Evolutionary conservation across 2,888 invertebrate species (phyloP).

Genomic region (Rhodophaea formosa): DNA sequence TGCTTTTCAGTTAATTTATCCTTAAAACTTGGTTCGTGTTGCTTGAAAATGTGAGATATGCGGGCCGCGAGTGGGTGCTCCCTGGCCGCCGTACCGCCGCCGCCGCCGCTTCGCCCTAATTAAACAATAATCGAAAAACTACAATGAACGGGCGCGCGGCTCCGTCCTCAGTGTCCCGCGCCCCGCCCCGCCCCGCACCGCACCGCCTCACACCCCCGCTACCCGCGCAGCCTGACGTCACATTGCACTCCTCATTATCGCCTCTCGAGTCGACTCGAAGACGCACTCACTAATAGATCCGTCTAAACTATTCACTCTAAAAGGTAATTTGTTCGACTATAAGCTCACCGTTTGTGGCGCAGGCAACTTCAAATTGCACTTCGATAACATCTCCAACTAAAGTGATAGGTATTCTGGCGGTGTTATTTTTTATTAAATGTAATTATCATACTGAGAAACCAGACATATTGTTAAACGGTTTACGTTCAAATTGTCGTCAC

Average conservation of each 20-base stretch:
- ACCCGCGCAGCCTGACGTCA: slow-evolving; percentile 62
- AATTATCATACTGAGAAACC: slow-evolving; percentile 18
- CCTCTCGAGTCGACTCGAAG: slow-evolving; percentile 61
- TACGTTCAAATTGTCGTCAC: slow-evolving; percentile 24
- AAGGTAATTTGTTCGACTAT: slow-evolving; percentile 8
- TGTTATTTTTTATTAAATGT: slow-evolving; percentile 11
- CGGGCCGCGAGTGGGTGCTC: slow-evolving; percentile 58
- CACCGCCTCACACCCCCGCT: slow-evolving; percentile 33
- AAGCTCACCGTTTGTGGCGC: background rate
- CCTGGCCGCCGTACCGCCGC: slow-evolving; percentile 79
- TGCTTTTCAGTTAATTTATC: background rate
- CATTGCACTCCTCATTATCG: slow-evolving; percentile 78
- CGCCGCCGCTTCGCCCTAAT: slow-evolving; percentile 82
- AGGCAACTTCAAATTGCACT: background rate
- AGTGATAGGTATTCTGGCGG: background rate
- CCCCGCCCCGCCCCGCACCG: slow-evolving; percentile 32
- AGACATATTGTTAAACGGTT: slow-evolving; percentile 19
- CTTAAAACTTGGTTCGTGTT: background rate
- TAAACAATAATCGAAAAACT: slow-evolving; percentile 82
- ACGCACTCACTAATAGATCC: slow-evolving; percentile 62
- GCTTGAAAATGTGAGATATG: slow-evolving; percentile 22
- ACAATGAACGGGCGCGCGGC: slow-evolving; percentile 80
- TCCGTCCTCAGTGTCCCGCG: slow-evolving; percentile 66
- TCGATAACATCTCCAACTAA: background rate
- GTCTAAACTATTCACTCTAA: slow-evolving; percentile 47